Percentiles rank a stretch among this genome's conserved stretches.
These are phyloP conservation scores for Phortica magna DNA, from an alignment of 2,888 invertebrate genomes.

Conservation along the genomic window DNA sequence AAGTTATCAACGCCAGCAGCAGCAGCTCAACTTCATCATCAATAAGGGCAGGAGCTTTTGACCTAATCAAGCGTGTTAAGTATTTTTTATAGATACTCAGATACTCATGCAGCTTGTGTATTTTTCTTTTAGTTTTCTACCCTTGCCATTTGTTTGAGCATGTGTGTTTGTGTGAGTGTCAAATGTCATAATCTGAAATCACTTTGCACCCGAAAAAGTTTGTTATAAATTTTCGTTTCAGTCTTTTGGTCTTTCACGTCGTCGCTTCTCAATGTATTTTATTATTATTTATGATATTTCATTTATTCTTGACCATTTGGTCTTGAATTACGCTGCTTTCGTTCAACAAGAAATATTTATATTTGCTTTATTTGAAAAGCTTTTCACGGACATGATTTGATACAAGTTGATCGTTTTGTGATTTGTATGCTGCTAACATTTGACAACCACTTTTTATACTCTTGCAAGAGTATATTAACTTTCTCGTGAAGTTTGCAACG, in stretches of 20 bases:
- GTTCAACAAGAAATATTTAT: background rate
- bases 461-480: no score
- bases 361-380: slow-evolving; percentile 48
- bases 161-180: slow-evolving; percentile 60
- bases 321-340: background rate
- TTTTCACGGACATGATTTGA: slow-evolving; percentile 52
- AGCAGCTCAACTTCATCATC: no score
- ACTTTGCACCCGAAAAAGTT: slow-evolving; percentile 46
- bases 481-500: no score
- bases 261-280: slow-evolving; percentile 33
- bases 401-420: slow-evolving; percentile 42
- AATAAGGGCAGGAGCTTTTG: no score
- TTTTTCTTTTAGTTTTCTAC: background rate
- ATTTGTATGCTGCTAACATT: background rate
- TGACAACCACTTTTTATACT: background rate
- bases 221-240: no score
- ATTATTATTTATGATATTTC: slow-evolving; percentile 42
- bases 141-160: slow-evolving; percentile 41
- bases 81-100: no score
- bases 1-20: background rate
- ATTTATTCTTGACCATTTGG: background rate
- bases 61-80: no score
- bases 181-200: slow-evolving; percentile 64
- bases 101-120: background rate
- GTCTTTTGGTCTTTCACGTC: slow-evolving; percentile 10